Percentiles rank a stretch among this genome's conserved stretches.
Conservation (phyloP, 2,797 vertebrate genomes). For the Distichodus sexfasciatus region DNA sequence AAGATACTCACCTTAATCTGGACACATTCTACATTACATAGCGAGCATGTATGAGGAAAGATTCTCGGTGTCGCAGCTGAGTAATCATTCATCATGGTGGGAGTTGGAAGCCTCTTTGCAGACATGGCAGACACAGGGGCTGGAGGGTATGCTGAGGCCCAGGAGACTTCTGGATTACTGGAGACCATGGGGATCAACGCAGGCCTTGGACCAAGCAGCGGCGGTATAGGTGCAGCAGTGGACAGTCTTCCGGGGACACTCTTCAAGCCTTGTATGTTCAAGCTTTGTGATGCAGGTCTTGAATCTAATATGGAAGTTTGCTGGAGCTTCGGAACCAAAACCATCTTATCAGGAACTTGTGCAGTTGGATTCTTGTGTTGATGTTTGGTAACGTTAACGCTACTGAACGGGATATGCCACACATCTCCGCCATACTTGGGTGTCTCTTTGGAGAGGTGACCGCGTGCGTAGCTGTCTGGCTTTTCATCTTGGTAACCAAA, state of each 20-base stretch:
- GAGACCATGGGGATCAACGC: constrained; percentile 22
- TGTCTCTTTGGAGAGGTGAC: constrained; percentile 47
- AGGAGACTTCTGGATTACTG: constrained; percentile 33
- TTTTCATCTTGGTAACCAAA: constrained; percentile 70
- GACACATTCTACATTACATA: constrained; percentile 91
- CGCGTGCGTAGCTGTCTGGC: constrained; percentile 43
- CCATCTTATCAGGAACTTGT: constrained; percentile 47
- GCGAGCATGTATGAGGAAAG: constrained; percentile 97
- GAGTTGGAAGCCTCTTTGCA: constrained; percentile 76
- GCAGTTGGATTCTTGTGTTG: constrained; percentile 1
- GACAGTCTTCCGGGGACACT: constrained; percentile 37
- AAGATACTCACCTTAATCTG: constrained; percentile 91
- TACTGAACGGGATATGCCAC: constrained; percentile 32
- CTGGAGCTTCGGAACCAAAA: constrained; percentile 48
- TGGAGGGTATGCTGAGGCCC: constrained; percentile 64
- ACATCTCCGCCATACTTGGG: constrained; percentile 67
- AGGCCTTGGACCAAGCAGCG: constrained; percentile 16
- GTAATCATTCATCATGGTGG: constrained; percentile 92
- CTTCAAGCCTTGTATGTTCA: constrained; percentile 43
- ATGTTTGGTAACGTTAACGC: constrained; percentile 28
- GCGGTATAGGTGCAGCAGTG: background rate
- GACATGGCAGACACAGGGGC: constrained; percentile 68
- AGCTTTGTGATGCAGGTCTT: constrained; percentile 33
- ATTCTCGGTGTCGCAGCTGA: constrained; percentile 84
- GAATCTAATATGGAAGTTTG: constrained; percentile 51